A percentile compares a stretch with the other conserved stretches of the same genome.
Conservation (phyloP, 1,140 invertebrate genomes). For the Drosophila sproati region DNA sequence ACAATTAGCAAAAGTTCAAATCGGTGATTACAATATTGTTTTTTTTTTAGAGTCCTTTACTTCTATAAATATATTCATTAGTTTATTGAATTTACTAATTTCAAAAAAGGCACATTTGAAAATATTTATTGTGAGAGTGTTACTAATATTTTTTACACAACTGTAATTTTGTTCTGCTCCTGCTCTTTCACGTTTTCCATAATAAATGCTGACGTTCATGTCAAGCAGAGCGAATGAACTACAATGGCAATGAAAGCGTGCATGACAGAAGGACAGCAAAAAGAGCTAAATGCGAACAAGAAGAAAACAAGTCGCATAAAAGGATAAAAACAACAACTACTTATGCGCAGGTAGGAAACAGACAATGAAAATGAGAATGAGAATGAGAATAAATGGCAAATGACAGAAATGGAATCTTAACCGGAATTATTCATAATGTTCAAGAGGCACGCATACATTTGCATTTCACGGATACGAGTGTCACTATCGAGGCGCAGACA, state of each 20-base stretch:
- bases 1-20: no score
- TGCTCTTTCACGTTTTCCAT: conserved; percentile 73
- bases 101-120: no score
- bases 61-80: no score
- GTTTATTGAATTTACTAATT: no score
- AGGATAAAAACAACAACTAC: conserved; percentile 62
- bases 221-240: conserved; percentile 50
- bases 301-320: conserved; percentile 69
- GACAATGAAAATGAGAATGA: conserved; percentile 56
- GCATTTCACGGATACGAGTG: conserved; percentile 79
- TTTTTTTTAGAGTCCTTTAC: no score
- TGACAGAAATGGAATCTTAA: conserved; percentile 73
- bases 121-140: no score
- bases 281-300: conserved; percentile 10
- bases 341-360: conserved; percentile 67
- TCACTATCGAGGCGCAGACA: conserved; percentile 70
- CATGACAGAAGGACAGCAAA: conserved; percentile 10
- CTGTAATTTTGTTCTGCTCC: conserved; percentile 53
- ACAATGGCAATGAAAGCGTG: conserved; percentile 58
- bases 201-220: conserved; percentile 70
- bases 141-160: no score
- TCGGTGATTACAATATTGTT: no score
- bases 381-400: conserved; percentile 62
- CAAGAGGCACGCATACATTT: conserved; percentile 81
- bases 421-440: conserved; percentile 82